phyloP scores from a whole-genome alignment of 2,888 invertebrate species.

The Clusia tigrina region DNA sequence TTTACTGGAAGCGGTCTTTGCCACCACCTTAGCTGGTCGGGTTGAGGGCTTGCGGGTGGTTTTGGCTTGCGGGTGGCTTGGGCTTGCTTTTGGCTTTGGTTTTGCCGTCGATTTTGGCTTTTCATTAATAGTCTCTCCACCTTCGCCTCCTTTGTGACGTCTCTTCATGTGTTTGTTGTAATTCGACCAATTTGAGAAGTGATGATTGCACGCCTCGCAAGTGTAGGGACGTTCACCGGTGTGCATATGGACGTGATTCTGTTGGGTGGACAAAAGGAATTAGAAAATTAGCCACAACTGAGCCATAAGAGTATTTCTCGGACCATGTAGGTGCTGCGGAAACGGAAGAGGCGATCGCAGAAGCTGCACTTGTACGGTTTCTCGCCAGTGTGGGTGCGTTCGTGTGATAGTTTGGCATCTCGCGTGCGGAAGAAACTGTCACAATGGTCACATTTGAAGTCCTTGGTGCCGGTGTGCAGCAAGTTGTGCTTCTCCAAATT shows the following conservation, averaged over 20 bases:
- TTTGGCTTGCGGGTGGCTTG: no score
- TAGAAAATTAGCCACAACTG: no score
- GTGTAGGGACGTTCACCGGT: constrained; percentile 77
- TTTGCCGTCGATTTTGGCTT: no score
- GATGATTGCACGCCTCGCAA: constrained; percentile 75
- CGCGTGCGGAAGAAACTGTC: constrained; percentile 72
- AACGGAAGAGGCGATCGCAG: constrained; percentile 78
- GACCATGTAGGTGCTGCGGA: constrained; percentile 77
- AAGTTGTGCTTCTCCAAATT: constrained; percentile 65
- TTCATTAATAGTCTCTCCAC: no score
- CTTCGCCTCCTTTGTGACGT: constrained; percentile 67
- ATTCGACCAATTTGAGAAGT: constrained; percentile 84
- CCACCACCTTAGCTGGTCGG: no score
- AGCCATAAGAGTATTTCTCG: no score
- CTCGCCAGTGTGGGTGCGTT: constrained; percentile 79
- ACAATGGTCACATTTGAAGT: constrained; percentile 71
- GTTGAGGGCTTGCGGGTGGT: no score
- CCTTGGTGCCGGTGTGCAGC: constrained; percentile 70
- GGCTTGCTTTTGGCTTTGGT: no score
- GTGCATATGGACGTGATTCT: constrained; percentile 78
- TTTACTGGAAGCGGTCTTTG: no score
- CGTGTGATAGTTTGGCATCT: constrained; percentile 77
- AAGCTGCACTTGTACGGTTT: constrained; percentile 81
- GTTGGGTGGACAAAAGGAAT: no score
- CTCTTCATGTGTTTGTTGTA: constrained; percentile 85